Evolutionary conservation across 2,113 vertebrate genomes (phyloP), one percentile per base, ranked within the genome.

Genomic region (Rutilus rutilus): DNA sequence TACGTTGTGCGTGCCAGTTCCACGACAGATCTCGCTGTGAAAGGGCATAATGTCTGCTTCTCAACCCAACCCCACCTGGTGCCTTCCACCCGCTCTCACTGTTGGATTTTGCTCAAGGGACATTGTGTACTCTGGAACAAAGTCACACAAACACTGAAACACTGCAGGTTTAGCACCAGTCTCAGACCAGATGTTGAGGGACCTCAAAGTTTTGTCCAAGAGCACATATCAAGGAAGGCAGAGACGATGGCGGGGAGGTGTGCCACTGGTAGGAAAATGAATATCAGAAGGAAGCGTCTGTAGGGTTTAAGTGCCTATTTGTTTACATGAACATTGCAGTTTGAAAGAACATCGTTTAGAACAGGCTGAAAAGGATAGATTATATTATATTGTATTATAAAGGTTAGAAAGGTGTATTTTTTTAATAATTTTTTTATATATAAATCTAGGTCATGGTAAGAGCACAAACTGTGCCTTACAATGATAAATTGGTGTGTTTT

Each of bases 161-260:
- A 88, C 57, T 87, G 69, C 86, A 27, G 19, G 47, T 88, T n/a
- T 6, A 30, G 25, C 77, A 62, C 42, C 30, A 79, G 42, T 86
- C 76, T 75, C 45, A 36, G 45, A 39, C 12, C 1, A 23, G 47
- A 85, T 19, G 65, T 36, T 36, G 23, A 73, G 47, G 65, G 30
- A 75, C 42, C 42, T 47, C n/a, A 27, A 75, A 75, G 42, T 75
- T 75, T 47, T 14, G 11, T 47, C 12, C n/a, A 47, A 45, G 71
- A 50, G 17, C 5, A n/a, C 12, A n/a, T 27, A 74, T 15, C 42
- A 74, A 75, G 25, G 71, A 47, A 75, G 25, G 71, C n/a, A 75
- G 2, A 47, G 71, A 47, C 3, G 36, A 23, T 42, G 19, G 19
- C 19, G 33, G 4, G 11, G 21, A 74, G 11, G 14, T 1, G 23